phyloP scores from a whole-genome alignment of 2,888 invertebrate genomes.

The Dysmachus trigonus region DNA sequence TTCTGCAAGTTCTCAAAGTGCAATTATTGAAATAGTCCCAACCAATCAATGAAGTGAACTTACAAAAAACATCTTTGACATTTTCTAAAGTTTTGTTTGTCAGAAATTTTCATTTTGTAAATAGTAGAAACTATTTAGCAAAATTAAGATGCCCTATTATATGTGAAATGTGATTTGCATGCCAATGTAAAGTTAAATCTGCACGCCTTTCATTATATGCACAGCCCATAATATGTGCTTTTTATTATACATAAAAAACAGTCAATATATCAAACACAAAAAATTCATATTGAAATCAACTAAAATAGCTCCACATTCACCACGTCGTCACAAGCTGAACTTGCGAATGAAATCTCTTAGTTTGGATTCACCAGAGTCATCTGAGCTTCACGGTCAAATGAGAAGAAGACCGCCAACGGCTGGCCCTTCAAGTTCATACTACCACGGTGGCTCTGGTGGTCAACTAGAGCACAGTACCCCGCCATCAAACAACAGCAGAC shows the following conservation, averaged over 20 bases:
- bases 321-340: conserved; percentile 94
- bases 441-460: conserved; percentile 64
- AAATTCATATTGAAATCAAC: neutral
- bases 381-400: conserved; percentile 77
- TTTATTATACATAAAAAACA: neutral
- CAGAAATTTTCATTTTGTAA: neutral
- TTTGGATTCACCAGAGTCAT: conserved; percentile 94
- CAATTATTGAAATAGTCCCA: neutral
- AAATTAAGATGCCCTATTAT: neutral
- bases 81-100: neutral
- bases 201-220: conserved; percentile 24
- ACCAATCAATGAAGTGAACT: neutral
- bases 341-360: conserved; percentile 98
- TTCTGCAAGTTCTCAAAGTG: neutral
- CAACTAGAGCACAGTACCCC: conserved; percentile 65
- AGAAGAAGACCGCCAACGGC: conserved; percentile 71
- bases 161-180: conserved; percentile 9
- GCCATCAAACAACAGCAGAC: conserved; percentile 68
- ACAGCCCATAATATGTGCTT: neutral
- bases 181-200: conserved; percentile 17
- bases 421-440: conserved; percentile 58
- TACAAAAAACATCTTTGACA: neutral
- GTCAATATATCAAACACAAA: neutral
- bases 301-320: conserved; percentile 91
- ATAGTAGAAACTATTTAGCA: neutral